Percentiles rank a stretch among this genome's conserved stretches.
Conservation (phyloP, 2,888 invertebrate species). For the Tillus elongatus region DNA sequence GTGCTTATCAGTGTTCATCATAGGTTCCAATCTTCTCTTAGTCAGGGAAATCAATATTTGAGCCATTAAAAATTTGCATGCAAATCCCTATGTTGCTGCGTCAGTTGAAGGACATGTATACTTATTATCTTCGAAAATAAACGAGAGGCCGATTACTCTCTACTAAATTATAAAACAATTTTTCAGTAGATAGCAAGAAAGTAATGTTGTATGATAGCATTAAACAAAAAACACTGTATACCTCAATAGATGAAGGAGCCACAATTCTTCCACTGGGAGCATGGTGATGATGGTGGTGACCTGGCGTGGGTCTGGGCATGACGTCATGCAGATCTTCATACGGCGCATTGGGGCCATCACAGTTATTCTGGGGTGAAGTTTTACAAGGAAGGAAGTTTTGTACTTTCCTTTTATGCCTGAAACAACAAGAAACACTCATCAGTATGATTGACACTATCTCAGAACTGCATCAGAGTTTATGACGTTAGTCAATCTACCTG, state of each 20-base stretch:
- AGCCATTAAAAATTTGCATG: no score
- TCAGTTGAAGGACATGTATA: no score
- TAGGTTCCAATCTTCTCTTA: no score
- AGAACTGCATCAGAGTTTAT: slow-evolving; percentile 7
- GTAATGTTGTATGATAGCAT: no score
- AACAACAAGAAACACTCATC: slow-evolving; percentile 39
- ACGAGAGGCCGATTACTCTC: no score
- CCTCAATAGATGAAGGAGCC: slow-evolving; percentile 45
- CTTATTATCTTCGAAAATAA: no score
- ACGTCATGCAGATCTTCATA: slow-evolving; percentile 74
- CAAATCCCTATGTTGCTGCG: no score
- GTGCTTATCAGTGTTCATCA: no score
- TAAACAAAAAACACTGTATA: no score
- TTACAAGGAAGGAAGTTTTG: slow-evolving; percentile 78
- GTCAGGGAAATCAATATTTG: no score
- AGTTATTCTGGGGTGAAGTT: slow-evolving; percentile 53
- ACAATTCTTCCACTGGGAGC: slow-evolving; percentile 38
- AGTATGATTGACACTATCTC: slow-evolving; percentile 22
- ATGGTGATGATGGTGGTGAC: slow-evolving; percentile 34
- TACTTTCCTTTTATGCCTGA: slow-evolving; percentile 78
- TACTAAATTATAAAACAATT: no score
- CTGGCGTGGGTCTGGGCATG: slow-evolving; percentile 43
- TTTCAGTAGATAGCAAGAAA: no score
- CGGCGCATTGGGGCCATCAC: slow-evolving; percentile 52
- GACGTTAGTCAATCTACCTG: not conserved